A percentile compares a stretch with the other conserved stretches of the same genome.
Evolutionary conservation across 2,797 vertebrate species (phyloP).

Genomic region (Siniperca scherzeri): DNA sequence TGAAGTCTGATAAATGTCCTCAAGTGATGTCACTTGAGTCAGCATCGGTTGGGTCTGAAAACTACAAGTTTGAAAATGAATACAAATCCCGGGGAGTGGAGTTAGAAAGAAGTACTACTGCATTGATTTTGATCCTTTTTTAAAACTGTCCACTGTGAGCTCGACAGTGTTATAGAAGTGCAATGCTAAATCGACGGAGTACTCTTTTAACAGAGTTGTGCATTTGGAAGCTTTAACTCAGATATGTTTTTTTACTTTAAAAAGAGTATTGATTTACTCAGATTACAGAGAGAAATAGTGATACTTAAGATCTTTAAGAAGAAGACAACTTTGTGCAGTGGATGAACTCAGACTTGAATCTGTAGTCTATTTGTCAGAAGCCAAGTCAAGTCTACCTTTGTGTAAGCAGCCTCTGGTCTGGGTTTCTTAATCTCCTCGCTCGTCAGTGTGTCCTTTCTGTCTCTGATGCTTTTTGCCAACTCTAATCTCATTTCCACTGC

Average conservation of each 20-base stretch:
- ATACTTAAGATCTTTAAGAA: not conserved
- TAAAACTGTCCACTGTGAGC: too few species aligned
- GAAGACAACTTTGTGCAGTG: not conserved
- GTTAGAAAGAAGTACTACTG: too few species aligned
- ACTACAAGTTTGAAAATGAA: too few species aligned
- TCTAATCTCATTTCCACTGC: constrained; percentile 75
- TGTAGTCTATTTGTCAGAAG: constrained; percentile 13
- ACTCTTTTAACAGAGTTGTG: too few species aligned
- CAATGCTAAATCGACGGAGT: too few species aligned
- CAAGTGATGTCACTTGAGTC: too few species aligned
- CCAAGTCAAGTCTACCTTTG: constrained; percentile 1
- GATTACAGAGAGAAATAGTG: not conserved
- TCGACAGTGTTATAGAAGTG: too few species aligned
- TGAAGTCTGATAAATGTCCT: too few species aligned
- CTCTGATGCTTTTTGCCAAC: constrained; percentile 58
- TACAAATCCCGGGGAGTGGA: too few species aligned
- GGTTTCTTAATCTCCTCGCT: constrained; percentile 44
- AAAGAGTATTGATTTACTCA: not conserved
- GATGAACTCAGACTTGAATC: constrained; percentile 2
- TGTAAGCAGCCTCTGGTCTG: constrained; percentile 24
- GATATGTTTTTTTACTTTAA: not conserved
- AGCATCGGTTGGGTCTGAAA: too few species aligned
- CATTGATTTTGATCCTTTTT: too few species aligned
- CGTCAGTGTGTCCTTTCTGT: constrained; percentile 60
- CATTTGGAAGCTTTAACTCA: not conserved